A percentile compares a stretch with the other conserved stretches of the same genome.
These are phyloP conservation scores for Chaetogeoica ovagalla DNA, from an alignment of 2,888 invertebrate genomes.

Conservation along the genomic window DNA sequence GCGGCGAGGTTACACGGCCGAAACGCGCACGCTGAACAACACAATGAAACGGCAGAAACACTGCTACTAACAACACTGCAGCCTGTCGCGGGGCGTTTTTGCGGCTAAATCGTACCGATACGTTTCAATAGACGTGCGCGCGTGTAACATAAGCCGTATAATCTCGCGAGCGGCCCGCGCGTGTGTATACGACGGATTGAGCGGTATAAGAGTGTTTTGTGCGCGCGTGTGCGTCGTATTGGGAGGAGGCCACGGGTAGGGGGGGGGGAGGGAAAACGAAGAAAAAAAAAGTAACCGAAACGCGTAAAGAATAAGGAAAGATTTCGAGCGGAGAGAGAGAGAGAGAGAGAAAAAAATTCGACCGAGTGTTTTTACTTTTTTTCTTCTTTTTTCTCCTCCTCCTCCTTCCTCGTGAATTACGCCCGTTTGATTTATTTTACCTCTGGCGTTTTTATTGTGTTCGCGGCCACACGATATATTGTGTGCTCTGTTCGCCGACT, in stretches of 20 bases:
- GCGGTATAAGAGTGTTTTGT: neutral
- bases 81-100: constrained; percentile 37
- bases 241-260: neutral
- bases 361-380: neutral
- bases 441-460: constrained; percentile 35
- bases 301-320: constrained; percentile 32
- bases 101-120: constrained; percentile 36
- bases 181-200: neutral
- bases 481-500: constrained; percentile 23
- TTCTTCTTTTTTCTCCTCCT: neutral
- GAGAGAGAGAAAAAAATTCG: constrained; percentile 8
- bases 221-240: neutral
- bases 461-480: no score
- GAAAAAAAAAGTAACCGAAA: constrained; percentile 1
- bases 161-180: constrained; percentile 23
- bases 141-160: constrained; percentile 52
- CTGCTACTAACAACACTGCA: no score
- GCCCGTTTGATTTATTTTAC: constrained; percentile 51
- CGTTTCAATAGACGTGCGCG: constrained; percentile 36
- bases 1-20: neutral
- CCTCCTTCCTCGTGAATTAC: constrained; percentile 29
- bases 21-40: neutral
- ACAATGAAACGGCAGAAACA: neutral
- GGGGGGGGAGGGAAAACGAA: neutral
- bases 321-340: neutral